Conservation (phyloP, 2,797 vertebrate species). For the Dryobates pubescens region DNA sequence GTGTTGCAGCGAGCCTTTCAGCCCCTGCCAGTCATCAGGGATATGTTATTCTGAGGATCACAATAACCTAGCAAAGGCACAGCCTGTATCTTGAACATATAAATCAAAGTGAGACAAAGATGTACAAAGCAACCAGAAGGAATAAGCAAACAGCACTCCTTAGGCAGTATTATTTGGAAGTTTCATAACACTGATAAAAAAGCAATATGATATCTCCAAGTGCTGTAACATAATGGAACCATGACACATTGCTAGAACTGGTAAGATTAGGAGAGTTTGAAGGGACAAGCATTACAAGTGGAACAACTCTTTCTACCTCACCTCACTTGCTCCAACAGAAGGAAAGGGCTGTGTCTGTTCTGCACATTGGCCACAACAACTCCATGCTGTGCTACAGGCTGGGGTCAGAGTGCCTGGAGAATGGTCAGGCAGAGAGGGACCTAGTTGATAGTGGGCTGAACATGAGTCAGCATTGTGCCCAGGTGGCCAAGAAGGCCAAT, state of each 20-base stretch:
- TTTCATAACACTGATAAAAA: constrained; percentile 3
- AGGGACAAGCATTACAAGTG: not conserved
- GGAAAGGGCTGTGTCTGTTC: not conserved
- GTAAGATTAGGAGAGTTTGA: not conserved
- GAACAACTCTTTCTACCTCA: not conserved
- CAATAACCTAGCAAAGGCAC: not conserved
- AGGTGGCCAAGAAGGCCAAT: too few relatives aligned
- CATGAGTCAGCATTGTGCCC: too few relatives aligned
- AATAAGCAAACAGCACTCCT: not conserved
- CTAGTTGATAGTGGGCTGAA: too few relatives aligned
- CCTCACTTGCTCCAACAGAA: not conserved
- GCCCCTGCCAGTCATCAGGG: not conserved
- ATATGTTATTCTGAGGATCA: not conserved
- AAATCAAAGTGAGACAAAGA: not conserved
- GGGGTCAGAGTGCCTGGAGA: too few relatives aligned
- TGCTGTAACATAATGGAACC: not conserved
- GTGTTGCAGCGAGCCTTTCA: not conserved
- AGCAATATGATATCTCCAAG: not conserved
- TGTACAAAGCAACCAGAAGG: not conserved
- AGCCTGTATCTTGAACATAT: not conserved
- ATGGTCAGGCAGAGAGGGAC: too few relatives aligned
- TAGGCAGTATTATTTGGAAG: not conserved
- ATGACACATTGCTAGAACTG: not conserved
- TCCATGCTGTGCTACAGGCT: too few relatives aligned
- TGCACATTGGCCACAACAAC: too few relatives aligned